Percentiles rank a stretch among this genome's conserved stretches.
Evolutionary conservation across 2,888 invertebrate genomes (phyloP).

Genomic region (Formica aserva): DNA sequence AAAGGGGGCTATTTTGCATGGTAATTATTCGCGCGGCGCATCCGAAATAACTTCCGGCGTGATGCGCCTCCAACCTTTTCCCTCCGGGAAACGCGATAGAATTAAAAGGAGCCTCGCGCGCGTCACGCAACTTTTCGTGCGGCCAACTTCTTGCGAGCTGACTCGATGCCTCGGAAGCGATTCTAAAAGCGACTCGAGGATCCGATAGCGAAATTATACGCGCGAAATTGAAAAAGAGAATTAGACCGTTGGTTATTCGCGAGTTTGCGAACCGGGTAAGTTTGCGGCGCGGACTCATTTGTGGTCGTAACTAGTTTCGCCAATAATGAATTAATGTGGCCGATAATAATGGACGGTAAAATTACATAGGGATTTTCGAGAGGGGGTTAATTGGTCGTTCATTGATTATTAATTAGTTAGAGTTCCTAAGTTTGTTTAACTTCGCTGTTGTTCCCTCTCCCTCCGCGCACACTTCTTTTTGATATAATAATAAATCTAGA

Average conservation of each 20-base stretch:
- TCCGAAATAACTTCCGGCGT: conserved; percentile 61
- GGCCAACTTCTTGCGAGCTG: not conserved
- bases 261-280: not conserved
- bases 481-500: conserved; percentile 6
- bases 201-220: conserved; percentile 37
- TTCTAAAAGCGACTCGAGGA: conserved; percentile 17
- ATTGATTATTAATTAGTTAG: conserved; percentile 48
- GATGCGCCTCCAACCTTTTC: conserved; percentile 55
- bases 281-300: conserved; percentile 36
- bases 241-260: conserved; percentile 34
- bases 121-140: conserved; percentile 52
- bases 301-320: conserved; percentile 23
- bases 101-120: conserved; percentile 28
- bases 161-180: conserved; percentile 11
- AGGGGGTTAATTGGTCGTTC: conserved; percentile 62
- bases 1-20: conserved; percentile 67
- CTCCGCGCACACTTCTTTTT: not conserved
- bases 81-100: conserved; percentile 30
- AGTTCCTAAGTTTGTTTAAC: conserved; percentile 48
- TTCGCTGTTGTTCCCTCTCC: not conserved
- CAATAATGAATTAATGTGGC: conserved; percentile 49
- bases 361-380: conserved; percentile 38
- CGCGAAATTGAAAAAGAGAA: conserved; percentile 39
- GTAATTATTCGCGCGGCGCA: conserved; percentile 67
- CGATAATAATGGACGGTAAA: conserved; percentile 41